phyloP scores from a whole-genome alignment of 2,888 invertebrate species.

The Mallateleia sp. region DNA sequence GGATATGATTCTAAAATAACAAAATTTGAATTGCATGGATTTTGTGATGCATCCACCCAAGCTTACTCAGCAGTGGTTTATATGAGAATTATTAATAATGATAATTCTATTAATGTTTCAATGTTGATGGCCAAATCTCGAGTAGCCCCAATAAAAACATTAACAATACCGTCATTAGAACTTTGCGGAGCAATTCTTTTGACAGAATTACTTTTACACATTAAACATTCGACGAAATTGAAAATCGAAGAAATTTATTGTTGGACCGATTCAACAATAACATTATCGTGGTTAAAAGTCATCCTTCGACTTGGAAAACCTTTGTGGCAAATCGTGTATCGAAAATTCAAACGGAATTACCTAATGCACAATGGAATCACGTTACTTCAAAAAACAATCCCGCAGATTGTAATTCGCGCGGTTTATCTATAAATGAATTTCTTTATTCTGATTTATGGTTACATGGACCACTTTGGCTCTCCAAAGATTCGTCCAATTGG shows the following conservation, averaged over 20 bases:
- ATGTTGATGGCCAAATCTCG: background rate
- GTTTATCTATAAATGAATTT: background rate
- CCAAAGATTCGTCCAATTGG: too few relatives aligned
- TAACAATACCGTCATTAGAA: background rate
- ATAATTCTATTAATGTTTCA: background rate
- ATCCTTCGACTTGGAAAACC: background rate
- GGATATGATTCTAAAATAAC: background rate
- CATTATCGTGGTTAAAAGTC: background rate
- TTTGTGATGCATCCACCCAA: background rate
- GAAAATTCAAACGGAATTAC: background rate
- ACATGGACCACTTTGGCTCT: background rate
- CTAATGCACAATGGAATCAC: background rate
- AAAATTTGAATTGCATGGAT: conserved; percentile 11
- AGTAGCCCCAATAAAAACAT: background rate
- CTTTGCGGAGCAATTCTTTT: background rate
- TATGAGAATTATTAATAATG: background rate
- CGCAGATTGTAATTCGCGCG: background rate
- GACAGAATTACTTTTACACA: too few relatives aligned
- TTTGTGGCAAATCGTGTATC: background rate
- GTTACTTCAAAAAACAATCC: background rate
- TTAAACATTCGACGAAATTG: background rate
- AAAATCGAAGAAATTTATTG: background rate
- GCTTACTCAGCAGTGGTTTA: conserved; percentile 4
- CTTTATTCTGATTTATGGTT: background rate
- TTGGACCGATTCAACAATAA: conserved; percentile 23